phyloP scores from a whole-genome alignment of 2,888 invertebrate genomes.

The Phasia obesa region DNA sequence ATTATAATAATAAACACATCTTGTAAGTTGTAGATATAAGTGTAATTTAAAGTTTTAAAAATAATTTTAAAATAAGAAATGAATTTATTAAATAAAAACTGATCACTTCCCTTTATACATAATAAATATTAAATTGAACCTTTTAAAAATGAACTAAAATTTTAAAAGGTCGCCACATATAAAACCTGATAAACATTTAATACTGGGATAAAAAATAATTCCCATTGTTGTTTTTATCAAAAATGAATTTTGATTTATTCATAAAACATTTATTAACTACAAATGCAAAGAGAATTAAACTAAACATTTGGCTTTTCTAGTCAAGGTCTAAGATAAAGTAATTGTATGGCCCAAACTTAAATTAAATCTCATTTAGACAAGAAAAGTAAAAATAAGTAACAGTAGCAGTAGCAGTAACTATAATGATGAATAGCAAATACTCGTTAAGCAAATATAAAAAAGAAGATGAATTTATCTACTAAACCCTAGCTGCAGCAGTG shows the following conservation, averaged over 20 bases:
- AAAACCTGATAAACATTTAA: conserved; percentile 16
- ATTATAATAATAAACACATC: too few species aligned
- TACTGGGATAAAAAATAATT: too few species aligned
- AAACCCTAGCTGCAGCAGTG: too few species aligned
- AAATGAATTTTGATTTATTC: too few species aligned
- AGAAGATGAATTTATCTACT: neutral
- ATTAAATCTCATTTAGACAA: conserved; percentile 38
- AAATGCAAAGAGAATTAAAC: conserved; percentile 17
- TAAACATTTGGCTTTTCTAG: conserved; percentile 32
- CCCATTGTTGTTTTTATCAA: too few species aligned
- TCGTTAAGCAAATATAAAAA: neutral
- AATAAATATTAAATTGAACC: conserved; percentile 34
- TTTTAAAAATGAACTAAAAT: conserved; percentile 1
- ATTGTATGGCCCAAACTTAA: conserved; percentile 64
- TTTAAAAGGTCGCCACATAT: conserved; percentile 48
- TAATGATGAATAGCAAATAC: neutral
- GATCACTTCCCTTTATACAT: conserved; percentile 18
- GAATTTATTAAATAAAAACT: too few species aligned
- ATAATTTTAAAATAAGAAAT: too few species aligned
- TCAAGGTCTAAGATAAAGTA: conserved; percentile 54
- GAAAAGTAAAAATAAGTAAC: neutral
- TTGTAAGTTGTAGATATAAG: too few species aligned
- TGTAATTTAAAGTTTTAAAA: too few species aligned
- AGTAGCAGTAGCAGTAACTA: neutral
- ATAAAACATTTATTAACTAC: too few species aligned